A percentile compares a stretch with the other conserved stretches of the same genome.
These are phyloP conservation scores for Knipowitschia caucasica DNA, from an alignment of 2,797 vertebrate genomes.

Conservation along the genomic window DNA sequence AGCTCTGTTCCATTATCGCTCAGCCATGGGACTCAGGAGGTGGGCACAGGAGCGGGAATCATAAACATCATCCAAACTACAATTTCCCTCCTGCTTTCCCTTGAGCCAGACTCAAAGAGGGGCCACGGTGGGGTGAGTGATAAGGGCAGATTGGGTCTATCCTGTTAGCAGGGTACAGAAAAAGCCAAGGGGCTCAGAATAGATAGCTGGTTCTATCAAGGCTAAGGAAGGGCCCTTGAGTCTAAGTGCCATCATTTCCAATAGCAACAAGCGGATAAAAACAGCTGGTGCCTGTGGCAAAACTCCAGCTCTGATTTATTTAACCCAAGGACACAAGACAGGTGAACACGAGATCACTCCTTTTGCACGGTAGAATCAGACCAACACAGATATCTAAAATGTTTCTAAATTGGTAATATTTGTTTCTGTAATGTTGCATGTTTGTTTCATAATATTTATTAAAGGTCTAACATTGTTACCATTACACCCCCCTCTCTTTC, in stretches of 20 bases:
- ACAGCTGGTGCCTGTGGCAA: slow-evolving; percentile 51
- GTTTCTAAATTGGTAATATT: no score
- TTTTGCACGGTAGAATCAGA: slow-evolving; percentile 36
- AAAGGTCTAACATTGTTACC: no score
- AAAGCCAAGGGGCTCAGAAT: slow-evolving; percentile 49
- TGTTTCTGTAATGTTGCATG: no score
- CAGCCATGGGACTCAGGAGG: slow-evolving; percentile 50
- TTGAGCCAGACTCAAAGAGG: slow-evolving; percentile 40
- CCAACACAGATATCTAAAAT: background rate
- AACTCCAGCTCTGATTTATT: slow-evolving; percentile 51
- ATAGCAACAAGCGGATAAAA: slow-evolving; percentile 60
- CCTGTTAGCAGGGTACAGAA: slow-evolving; percentile 47
- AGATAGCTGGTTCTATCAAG: slow-evolving; percentile 59
- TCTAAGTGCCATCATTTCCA: slow-evolving; percentile 58
- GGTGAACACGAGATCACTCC: slow-evolving; percentile 31
- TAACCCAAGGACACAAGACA: slow-evolving; percentile 53
- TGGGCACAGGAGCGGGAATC: slow-evolving; percentile 40
- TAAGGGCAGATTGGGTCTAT: slow-evolving; percentile 52
- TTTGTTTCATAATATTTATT: no score
- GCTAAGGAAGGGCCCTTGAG: slow-evolving; percentile 56
- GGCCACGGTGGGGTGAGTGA: slow-evolving; percentile 42
- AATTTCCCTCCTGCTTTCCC: slow-evolving; percentile 28
- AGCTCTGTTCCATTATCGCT: slow-evolving; percentile 68
- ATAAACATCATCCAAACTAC: slow-evolving; percentile 48
- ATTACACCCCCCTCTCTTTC: no score